phyloP scores from a whole-genome alignment of 2,888 invertebrate genomes.

The Agrilus biguttatus region DNA sequence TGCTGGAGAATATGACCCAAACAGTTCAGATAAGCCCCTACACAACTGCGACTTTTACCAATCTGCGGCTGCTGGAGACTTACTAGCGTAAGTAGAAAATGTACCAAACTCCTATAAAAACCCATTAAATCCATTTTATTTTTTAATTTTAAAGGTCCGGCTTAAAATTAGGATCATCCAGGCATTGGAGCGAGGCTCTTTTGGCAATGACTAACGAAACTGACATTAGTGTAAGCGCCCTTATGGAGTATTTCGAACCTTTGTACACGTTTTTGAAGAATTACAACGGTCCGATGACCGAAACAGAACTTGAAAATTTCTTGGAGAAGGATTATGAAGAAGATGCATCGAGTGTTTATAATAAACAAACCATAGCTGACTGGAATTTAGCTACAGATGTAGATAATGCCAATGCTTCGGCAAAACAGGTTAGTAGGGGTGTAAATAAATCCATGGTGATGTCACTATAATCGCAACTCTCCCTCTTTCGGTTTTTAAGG shows the following conservation, averaged over 20 bases:
- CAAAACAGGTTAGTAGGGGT: constrained; percentile 12
- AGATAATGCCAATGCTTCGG: constrained; percentile 15
- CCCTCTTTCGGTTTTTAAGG: constrained; percentile 13
- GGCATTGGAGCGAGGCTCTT: constrained; percentile 43
- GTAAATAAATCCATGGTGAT: not conserved
- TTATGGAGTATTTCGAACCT: constrained; percentile 43
- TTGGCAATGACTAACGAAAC: constrained; percentile 40
- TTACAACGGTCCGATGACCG: constrained; percentile 1
- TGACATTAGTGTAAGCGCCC: constrained; percentile 36
- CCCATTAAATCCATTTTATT: constrained; percentile 6
- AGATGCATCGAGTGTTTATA: constrained; percentile 18
- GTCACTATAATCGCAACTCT: no score
- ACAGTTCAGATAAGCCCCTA: constrained; percentile 20
- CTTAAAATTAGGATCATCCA: constrained; percentile 32
- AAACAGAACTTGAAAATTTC: constrained; percentile 12
- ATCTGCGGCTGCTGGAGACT: constrained; percentile 24
- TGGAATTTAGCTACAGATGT: constrained; percentile 27
- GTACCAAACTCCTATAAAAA: no score
- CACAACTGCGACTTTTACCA: constrained; percentile 20
- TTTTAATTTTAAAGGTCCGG: constrained; percentile 36
- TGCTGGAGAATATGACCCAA: constrained; percentile 47
- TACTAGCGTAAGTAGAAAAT: constrained; percentile 33
- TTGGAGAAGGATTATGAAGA: constrained; percentile 15
- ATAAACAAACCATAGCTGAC: constrained; percentile 20
- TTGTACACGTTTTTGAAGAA: constrained; percentile 35